Evolutionary conservation across 2,797 vertebrate species (phyloP), one percentile per base, ranked within the genome.

Genomic region (Phoeniculus purpureus): DNA sequence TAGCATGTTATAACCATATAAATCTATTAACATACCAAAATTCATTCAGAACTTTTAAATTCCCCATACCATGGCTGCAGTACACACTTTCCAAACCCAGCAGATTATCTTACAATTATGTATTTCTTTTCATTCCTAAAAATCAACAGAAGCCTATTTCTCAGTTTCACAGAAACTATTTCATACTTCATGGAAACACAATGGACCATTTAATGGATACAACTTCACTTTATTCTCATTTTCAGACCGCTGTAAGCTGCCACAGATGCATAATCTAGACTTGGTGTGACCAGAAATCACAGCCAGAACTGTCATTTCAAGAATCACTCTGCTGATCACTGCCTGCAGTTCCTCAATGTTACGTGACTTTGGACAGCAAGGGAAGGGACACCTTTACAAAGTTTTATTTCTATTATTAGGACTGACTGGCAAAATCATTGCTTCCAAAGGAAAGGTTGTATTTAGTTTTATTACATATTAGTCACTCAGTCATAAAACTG

Each of bases 101-200:
- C 29, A 61, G 0, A 52, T 76, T 80, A 9, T 93, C 26, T 77
- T 84, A 68, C 3, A 87, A 34, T 78, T 89, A 68, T 58, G 21
- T 15, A 40, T 9, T 34, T 55, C 13, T 92, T 73, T 75, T 66
- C 26, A 66, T 22, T 6, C 22, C 13, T 87, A 87, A 71, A 85
- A 94, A 80, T 82, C 72, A 90, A 47, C 32, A 58, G 73, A 94
- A 81, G 5, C 45, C 26, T 68, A 71, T 94, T 95, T 90, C 47
- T 71, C 18, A 23, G 37, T 68, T 89, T 80, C 59, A 68, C 21
- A 59, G 21, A 77, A 82, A 6, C 19, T 15, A 59, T 89, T 93
- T 92, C 31, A 58, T 9, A 25, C 64, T 85, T 87, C 59, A 93
- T 68, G 32, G 45, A 10, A 60, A 77, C 72, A 50, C 82, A 80